A percentile compares a stretch with the other conserved stretches of the same genome.
These are phyloP conservation scores for Pipra filicauda DNA, from an alignment of 2,113 vertebrate species.

Conservation along the genomic window DNA sequence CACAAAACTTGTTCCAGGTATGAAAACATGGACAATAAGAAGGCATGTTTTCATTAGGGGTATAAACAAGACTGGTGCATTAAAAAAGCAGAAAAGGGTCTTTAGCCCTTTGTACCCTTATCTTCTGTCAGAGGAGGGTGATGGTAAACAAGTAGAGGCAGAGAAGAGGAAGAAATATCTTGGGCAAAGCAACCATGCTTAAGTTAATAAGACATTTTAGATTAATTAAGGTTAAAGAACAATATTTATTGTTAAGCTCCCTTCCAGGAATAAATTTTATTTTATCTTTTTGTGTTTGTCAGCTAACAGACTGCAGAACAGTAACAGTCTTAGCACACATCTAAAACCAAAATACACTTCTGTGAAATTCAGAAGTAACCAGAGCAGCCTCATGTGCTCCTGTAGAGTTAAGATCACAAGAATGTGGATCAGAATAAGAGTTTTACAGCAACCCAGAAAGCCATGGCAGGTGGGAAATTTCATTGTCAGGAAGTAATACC, in stretches of 20 bases:
- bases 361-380: neutral
- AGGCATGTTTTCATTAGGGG: neutral
- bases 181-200: neutral
- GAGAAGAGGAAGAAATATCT: neutral
- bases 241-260: neutral
- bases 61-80: neutral
- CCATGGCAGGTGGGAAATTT: neutral
- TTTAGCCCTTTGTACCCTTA: neutral
- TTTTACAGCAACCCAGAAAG: neutral
- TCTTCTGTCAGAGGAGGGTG: neutral
- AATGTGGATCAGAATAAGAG: neutral
- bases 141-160: accelerated
- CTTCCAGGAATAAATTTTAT: neutral
- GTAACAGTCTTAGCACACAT: neutral
- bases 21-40: neutral
- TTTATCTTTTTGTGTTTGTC: neutral
- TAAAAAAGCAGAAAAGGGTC: neutral
- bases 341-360: neutral
- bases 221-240: neutral
- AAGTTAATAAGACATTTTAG: neutral
- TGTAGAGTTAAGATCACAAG: neutral
- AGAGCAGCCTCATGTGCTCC: neutral
- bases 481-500: neutral
- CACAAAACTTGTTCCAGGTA: neutral
- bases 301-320: neutral